Evolutionary conservation across 2,113 vertebrate genomes (phyloP), one percentile per base, ranked within the genome.

Genomic region (Heteronetta atricapilla): DNA sequence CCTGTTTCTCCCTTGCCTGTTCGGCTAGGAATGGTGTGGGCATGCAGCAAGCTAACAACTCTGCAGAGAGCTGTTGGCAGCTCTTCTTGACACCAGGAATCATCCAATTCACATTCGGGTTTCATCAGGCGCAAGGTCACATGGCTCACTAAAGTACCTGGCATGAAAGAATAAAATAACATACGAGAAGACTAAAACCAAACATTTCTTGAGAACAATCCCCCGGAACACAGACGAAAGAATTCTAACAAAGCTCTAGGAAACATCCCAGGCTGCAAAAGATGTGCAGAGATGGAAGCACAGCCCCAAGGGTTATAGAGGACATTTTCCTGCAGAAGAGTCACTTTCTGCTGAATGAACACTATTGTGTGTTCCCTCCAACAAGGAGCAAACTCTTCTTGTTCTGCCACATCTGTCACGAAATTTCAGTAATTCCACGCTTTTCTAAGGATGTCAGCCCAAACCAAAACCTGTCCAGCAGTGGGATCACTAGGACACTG

Each of bases 91-190:
- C 97, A 98, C 99, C 99, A 99, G 11, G 98, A 99, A 33, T 97
- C 96, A 72, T 99, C 99, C 64, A 99, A 93, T 18, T 97, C 97
- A 95, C 99, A 99, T 58, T 99, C 99, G 2, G 99, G 99, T 86
- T 99, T 99, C 96, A 99, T 97, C 96, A 99, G 94, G 26, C 99
- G 99, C 91, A 99, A 94, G 36, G 99, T 99, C 96, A 99, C 98
- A 0, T 99, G 98, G 91, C 98, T 99, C 62, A 99, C 98, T 46
- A 99, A 98, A 44, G 96, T 96, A 69, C 99, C 99, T 99, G 80
- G 11, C 46, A 64, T 11, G 42, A 87, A 42, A 88, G 68, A 96
- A 86, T 10, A 8, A 63, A 28, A 82, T 23, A 82, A 28, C 33
- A 63, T 28, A 20, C 38, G 12, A 80, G 11, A 72, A 19, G 29